These are phyloP conservation scores for Tichodroma muraria DNA, from an alignment of 2,113 vertebrate species.

Conservation along the genomic window DNA sequence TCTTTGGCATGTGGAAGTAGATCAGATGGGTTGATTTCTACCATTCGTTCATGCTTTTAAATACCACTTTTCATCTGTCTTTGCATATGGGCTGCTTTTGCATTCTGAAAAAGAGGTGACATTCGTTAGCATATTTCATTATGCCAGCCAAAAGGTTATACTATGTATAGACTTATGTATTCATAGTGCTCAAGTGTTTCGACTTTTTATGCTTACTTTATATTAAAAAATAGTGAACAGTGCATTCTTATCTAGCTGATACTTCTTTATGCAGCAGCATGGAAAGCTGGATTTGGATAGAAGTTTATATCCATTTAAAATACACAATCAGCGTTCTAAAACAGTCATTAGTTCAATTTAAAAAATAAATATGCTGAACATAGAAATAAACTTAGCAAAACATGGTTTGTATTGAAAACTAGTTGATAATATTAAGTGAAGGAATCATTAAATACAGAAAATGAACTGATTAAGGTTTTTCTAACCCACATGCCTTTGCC, in stretches of 20 bases:
- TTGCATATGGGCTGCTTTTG: neutral
- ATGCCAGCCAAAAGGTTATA: neutral
- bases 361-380: neutral
- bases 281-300: neutral
- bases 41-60: neutral
- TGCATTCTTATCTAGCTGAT: neutral
- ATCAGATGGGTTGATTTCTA: neutral
- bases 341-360: neutral
- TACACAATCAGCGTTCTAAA: neutral
- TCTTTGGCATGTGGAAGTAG: neutral
- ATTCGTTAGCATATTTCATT: neutral
- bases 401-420: neutral
- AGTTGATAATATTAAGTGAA: neutral
- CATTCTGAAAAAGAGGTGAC: neutral
- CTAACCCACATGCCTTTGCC: neutral
- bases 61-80: neutral
- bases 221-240: neutral
- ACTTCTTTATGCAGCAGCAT: neutral
- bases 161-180: neutral
- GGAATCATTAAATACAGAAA: neutral
- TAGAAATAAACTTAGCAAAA: neutral
- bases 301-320: neutral
- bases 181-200: neutral
- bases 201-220: neutral
- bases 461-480: neutral